phyloP scores from a whole-genome alignment of 2,113 vertebrate species.

The Ifrita kowaldi region DNA sequence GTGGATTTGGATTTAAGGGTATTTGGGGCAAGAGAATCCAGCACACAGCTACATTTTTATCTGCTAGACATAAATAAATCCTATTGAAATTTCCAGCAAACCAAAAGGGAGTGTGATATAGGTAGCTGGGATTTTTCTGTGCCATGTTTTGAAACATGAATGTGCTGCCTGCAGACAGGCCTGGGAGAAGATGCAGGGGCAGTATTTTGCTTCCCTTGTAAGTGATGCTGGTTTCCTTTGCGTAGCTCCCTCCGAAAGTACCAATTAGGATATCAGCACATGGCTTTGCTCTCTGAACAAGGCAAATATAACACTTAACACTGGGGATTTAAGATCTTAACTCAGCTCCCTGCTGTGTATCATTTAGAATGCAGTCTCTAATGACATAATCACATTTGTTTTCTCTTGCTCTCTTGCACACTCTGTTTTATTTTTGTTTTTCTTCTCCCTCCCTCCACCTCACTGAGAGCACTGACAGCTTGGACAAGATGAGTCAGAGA shows the following conservation, averaged over 20 bases:
- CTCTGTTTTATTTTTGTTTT: not conserved
- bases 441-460: not conserved
- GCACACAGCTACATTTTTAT: not conserved
- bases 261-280: not conserved
- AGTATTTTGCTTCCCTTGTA: not conserved
- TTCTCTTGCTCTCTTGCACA: not conserved
- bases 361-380: not conserved
- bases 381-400: not conserved
- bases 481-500: constrained; percentile 47
- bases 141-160: not conserved
- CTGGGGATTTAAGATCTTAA: not conserved
- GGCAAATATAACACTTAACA: not conserved
- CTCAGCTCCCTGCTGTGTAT: not conserved
- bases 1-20: not conserved
- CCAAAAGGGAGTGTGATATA: fast-evolving
- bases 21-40: not conserved
- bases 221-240: not conserved
- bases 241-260: not conserved
- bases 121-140: not conserved
- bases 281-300: not conserved
- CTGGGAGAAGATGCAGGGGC: not conserved
- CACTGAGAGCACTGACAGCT: constrained; percentile 9
- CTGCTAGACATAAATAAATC: not conserved
- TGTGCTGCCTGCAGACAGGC: not conserved
- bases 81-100: not conserved